phyloP scores from a whole-genome alignment of 1,140 invertebrate genomes.

The Manduca sexta region DNA sequence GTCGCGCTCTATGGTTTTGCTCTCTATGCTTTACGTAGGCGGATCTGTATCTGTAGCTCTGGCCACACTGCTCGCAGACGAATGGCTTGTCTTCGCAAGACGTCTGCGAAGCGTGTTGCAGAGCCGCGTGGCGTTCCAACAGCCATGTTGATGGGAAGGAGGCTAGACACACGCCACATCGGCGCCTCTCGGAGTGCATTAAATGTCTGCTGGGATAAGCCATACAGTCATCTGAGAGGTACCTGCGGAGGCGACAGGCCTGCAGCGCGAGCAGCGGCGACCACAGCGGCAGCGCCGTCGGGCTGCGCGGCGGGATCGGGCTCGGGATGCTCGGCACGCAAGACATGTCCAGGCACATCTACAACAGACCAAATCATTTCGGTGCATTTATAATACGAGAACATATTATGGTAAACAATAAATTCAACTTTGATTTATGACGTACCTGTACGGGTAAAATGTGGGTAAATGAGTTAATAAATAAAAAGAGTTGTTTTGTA shows the following conservation, averaged over 20 bases:
- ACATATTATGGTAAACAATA: no score
- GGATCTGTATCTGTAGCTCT: slow-evolving; percentile 90
- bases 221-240: slow-evolving; percentile 64
- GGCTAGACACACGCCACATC: slow-evolving; percentile 86
- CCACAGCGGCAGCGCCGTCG: slow-evolving; percentile 73
- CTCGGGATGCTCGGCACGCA: slow-evolving; percentile 45
- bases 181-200: slow-evolving; percentile 72
- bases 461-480: slow-evolving; percentile 22
- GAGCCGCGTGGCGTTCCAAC: slow-evolving; percentile 84
- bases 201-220: slow-evolving; percentile 55
- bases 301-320: slow-evolving; percentile 73
- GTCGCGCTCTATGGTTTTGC: slow-evolving; percentile 87
- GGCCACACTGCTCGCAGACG: slow-evolving; percentile 92
- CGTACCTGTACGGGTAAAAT: slow-evolving; percentile 24
- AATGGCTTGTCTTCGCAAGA: slow-evolving; percentile 89
- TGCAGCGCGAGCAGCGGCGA: slow-evolving; percentile 67
- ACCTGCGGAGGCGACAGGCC: slow-evolving; percentile 69
- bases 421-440: background rate
- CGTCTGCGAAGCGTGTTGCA: slow-evolving; percentile 79
- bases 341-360: slow-evolving; percentile 65
- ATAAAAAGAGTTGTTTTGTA: slow-evolving; percentile 42
- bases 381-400: no score
- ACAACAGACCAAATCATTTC: slow-evolving; percentile 19
- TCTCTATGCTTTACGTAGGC: slow-evolving; percentile 91
- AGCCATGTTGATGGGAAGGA: slow-evolving; percentile 88